Evolutionary conservation across 2,888 invertebrate species (phyloP), one percentile per base, ranked within the genome.

Genomic region (Andrena marginata): DNA sequence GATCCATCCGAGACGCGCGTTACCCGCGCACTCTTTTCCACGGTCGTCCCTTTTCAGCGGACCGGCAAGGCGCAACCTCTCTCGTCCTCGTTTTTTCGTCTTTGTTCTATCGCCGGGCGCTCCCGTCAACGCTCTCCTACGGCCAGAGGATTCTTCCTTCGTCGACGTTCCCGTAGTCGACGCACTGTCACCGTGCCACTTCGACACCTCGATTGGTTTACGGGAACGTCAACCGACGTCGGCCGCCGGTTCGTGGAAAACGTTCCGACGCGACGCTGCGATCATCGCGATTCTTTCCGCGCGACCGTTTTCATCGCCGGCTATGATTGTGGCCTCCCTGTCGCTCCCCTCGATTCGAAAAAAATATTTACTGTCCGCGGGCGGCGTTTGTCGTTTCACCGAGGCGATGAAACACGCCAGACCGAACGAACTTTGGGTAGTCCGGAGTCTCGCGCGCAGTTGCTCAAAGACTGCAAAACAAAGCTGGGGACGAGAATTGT

Each of bases 161-260:
- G 67, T 51, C 65, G 29, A 26, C 42, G 59, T 48, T 62, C 35
- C 75, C 73, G 68, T 77, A 74, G 72, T 75, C 63, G 35, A 42
- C 42, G 13, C 73, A 69, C 73, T 84, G 81, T 81, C 82, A 69
- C 65, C 60, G 65, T 31, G 23, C 26, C 77, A 62, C 82, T 78
- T 87, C 87, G 84, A 80, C 87, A 84, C 87, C 81, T 75, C 84
- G 85, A 87, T 87, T 62, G 82, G 83, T 86, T 86, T 82, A 82
- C 49, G 42, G 56, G 54, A 65, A 74, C 73, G 69, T 60, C 73
- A 77, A 62, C 79, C 67, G 42, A 59, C 33, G 63, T 65, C 68
- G 23, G 16, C 62, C n/a, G 42, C 48, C 48, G 48, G 31, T 26
- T 8, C 29, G 16, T 65, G 64, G 70, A 42, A 29, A 59, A 20